A percentile compares a stretch with the other conserved stretches of the same genome.
These are phyloP conservation scores for Drosophila punjabiensis DNA, from an alignment of 1,140 invertebrate genomes.

Conservation along the genomic window DNA sequence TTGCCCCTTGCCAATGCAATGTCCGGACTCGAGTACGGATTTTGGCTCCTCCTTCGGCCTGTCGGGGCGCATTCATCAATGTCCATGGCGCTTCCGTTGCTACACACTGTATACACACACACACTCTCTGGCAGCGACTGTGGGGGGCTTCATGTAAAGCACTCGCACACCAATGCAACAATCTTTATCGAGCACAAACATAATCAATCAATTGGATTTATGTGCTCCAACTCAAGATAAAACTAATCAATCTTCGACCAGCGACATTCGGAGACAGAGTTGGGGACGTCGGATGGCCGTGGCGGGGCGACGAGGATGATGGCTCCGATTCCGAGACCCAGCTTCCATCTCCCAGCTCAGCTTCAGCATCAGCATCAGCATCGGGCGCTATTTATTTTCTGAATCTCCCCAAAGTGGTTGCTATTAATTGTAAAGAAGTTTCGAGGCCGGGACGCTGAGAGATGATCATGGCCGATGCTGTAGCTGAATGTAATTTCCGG, in stretches of 20 bases:
- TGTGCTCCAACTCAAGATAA: slow-evolving; percentile 84
- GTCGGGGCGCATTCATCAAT: slow-evolving; percentile 75
- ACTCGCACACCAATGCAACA: slow-evolving; percentile 71
- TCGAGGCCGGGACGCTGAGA: slow-evolving; percentile 21
- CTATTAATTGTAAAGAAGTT: slow-evolving; percentile 65
- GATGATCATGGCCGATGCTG: slow-evolving; percentile 13
- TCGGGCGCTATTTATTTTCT: slow-evolving; percentile 51
- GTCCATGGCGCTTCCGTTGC: slow-evolving; percentile 72
- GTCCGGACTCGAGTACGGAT: slow-evolving; percentile 33
- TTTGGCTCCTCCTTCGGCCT: slow-evolving; percentile 35
- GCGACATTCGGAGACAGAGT: slow-evolving; percentile 59
- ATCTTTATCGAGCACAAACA: slow-evolving; percentile 82
- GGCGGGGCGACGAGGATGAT: slow-evolving; percentile 8
- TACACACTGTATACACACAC: slow-evolving; percentile 24
- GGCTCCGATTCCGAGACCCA: background rate
- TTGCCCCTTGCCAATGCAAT: slow-evolving; percentile 16
- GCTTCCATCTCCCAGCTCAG: slow-evolving; percentile 5
- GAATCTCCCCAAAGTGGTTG: slow-evolving; percentile 40
- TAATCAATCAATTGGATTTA: slow-evolving; percentile 85
- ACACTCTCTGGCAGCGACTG: slow-evolving; percentile 1
- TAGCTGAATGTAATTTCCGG: slow-evolving; percentile 33
- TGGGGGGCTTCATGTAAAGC: slow-evolving; percentile 62
- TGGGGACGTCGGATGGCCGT: slow-evolving; percentile 20
- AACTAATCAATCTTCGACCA: slow-evolving; percentile 83
- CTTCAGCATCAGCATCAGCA: slow-evolving; percentile 14